Base-by-base conservation (phyloP, 92 coral and sea anemone genomes). In the Paragorgia papillata region DNA sequence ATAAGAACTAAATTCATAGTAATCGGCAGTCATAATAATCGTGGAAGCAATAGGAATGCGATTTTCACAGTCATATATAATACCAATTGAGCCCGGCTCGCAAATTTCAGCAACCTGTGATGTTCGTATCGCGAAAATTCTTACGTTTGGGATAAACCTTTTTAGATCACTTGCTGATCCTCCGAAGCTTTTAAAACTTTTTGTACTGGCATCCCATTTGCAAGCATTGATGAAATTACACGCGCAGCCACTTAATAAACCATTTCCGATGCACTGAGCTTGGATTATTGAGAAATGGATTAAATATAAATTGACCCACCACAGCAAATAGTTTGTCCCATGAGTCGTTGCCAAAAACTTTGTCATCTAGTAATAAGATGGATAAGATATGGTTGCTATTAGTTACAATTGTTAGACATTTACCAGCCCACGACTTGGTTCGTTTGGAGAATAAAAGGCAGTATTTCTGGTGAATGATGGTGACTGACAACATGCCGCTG, bases 41-140 rank as follows among this genome's bases (percentile, higher is more conserved):
- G 89, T 83, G 7, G 89, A 63, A 37, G 64, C 82, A 1, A 85
- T 10, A 0, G 89, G 89, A 4, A 80, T 74, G 58, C 85, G 77
- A 46, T 66, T 76, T 19, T 65, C 54, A 24, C 89, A 82, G 46
- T 82, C 76, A 34, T 53, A 71, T 7, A 71, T 19, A 17, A 71
- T 71, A 32, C 78, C 78, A 71, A 71, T 17, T 3, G n/a, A 35
- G n/a, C 78, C 78, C 3, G 46, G 48, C 51, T 71, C 78, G 54
- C 78, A 71, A 71, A 71, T 55, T 55, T 71, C 30, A 53, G 63
- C 29, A 33, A 34, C 50, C n/a, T 28, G 77, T 2, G 20, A 8
- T 9, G 22, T 28, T 6, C n/a, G 32, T 8, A 20, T 33, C 0
- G 50, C 64, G 8, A 32, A 34, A 14, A 18, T 0, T 71, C 0